These are phyloP conservation scores for Dufourea novaeangliae DNA, from an alignment of 1,140 invertebrate species.

Conservation along the genomic window DNA sequence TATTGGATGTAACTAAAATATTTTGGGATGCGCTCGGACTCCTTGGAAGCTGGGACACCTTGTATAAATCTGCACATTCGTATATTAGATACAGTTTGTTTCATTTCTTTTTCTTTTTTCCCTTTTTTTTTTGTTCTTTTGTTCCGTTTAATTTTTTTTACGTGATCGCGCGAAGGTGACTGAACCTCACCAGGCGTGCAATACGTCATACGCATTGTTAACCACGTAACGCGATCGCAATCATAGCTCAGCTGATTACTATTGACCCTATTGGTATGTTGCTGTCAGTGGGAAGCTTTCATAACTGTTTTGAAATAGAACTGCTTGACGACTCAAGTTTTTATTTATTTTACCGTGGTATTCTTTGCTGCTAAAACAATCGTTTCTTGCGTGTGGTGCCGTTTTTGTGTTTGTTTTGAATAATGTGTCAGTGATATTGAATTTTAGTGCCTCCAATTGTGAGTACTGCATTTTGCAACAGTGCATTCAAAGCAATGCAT, in stretches of 20 bases:
- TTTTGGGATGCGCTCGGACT: too few relatives aligned
- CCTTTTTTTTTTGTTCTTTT: neutral
- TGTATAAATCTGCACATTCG: neutral
- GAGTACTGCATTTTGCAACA: slow-evolving; percentile 7
- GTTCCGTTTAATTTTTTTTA: neutral
- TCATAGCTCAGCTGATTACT: slow-evolving; percentile 52
- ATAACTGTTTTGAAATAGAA: slow-evolving; percentile 17
- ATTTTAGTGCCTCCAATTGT: neutral
- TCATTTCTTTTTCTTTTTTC: neutral
- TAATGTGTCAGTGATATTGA: slow-evolving; percentile 15
- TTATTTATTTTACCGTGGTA: neutral
- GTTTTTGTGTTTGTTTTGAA: neutral
- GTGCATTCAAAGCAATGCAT: neutral
- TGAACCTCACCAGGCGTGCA: slow-evolving; percentile 44
- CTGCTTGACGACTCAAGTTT: neutral
- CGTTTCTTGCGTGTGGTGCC: neutral
- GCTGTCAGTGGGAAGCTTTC: slow-evolving; percentile 26
- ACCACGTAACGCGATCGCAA: slow-evolving; percentile 41
- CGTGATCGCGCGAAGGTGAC: slow-evolving; percentile 42
- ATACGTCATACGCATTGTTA: slow-evolving; percentile 49
- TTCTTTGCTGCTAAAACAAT: too few relatives aligned
- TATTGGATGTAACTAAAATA: too few relatives aligned
- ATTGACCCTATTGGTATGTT: slow-evolving; percentile 49
- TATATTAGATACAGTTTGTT: neutral
- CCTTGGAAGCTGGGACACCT: too few relatives aligned